A percentile compares a stretch with the other conserved stretches of the same genome.
These are phyloP conservation scores for Ctenochaetus hawaiiensis DNA, from an alignment of 2,797 vertebrate genomes.

Conservation along the genomic window DNA sequence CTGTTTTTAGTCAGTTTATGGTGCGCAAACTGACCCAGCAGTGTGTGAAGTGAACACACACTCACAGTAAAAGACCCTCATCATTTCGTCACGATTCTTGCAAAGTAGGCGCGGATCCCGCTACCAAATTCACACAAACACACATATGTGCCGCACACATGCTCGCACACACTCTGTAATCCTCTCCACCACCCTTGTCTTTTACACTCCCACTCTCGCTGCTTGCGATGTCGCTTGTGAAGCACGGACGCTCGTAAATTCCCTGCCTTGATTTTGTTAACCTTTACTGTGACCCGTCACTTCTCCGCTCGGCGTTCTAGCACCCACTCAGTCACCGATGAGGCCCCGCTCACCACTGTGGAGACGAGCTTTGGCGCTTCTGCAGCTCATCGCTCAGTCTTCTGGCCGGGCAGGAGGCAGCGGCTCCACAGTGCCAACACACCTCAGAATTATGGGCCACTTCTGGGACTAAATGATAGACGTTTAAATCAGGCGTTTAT, in stretches of 20 bases:
- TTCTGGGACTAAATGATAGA: slow-evolving; percentile 40
- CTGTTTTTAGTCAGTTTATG: slow-evolving; percentile 47
- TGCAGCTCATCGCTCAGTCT: slow-evolving; percentile 77
- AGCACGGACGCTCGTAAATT: slow-evolving; percentile 82
- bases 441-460: slow-evolving; percentile 45
- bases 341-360: slow-evolving; percentile 57
- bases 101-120: slow-evolving; percentile 66
- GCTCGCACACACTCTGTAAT: slow-evolving; percentile 66
- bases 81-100: slow-evolving; percentile 72
- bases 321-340: slow-evolving; percentile 82
- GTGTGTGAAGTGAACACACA: slow-evolving; percentile 68
- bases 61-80: slow-evolving; percentile 58
- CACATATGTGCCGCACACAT: slow-evolving; percentile 39
- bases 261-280: slow-evolving; percentile 85
- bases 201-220: slow-evolving; percentile 57
- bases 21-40: slow-evolving; percentile 35
- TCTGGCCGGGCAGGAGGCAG: slow-evolving; percentile 38
- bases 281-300: slow-evolving; percentile 82
- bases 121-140: slow-evolving; percentile 60
- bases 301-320: slow-evolving; percentile 76
- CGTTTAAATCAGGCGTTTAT: slow-evolving; percentile 33
- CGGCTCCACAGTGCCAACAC: slow-evolving; percentile 42
- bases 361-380: slow-evolving; percentile 54
- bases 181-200: slow-evolving; percentile 73
- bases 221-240: slow-evolving; percentile 71